phyloP scores from a whole-genome alignment of 1,140 invertebrate genomes.

The Drosophila arizonae region DNA sequence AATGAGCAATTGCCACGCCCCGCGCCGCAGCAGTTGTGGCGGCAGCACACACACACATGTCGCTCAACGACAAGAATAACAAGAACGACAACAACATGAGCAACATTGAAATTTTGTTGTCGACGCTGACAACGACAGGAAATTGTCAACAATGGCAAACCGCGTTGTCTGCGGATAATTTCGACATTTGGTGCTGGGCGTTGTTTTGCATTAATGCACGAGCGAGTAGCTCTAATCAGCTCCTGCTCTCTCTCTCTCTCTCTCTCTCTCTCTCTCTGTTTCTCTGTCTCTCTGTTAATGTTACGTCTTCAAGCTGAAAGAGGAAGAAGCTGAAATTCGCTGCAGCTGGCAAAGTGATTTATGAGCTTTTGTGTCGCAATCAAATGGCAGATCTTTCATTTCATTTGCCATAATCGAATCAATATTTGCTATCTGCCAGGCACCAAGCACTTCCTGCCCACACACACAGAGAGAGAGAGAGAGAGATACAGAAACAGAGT shows the following conservation, averaged over 20 bases:
- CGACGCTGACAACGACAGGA: conserved; percentile 46
- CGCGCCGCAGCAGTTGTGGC: conserved; percentile 23
- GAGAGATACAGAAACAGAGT: conserved; percentile 10
- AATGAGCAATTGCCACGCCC: conserved; percentile 52
- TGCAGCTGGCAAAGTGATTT: conserved; percentile 44
- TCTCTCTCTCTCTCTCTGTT: conserved; percentile 3
- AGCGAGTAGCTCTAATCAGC: conserved; percentile 55
- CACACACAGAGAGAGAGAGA: conserved; percentile 17
- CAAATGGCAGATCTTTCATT: conserved; percentile 56
- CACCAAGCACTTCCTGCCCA: conserved; percentile 49
- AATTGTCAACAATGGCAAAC: conserved; percentile 68
- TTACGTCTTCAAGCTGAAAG: conserved; percentile 40
- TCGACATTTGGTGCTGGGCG: conserved; percentile 49
- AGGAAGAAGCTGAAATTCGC: conserved; percentile 42
- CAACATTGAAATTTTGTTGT: conserved; percentile 6
- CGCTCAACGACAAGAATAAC: conserved; percentile 5
- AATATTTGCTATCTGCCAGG: conserved; percentile 66
- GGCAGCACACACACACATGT: conserved; percentile 19
- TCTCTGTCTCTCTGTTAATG: not conserved
- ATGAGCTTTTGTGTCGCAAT: conserved; percentile 43
- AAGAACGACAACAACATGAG: no score
- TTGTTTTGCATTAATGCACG: conserved; percentile 50
- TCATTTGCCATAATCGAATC: conserved; percentile 66
- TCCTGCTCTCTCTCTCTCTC: conserved; percentile 33
- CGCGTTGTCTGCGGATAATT: conserved; percentile 67